A percentile compares a stretch with the other conserved stretches of the same genome.
Evolutionary conservation across 2,797 vertebrate genomes (phyloP).

Genomic region (Rhinogobio ventralis): DNA sequence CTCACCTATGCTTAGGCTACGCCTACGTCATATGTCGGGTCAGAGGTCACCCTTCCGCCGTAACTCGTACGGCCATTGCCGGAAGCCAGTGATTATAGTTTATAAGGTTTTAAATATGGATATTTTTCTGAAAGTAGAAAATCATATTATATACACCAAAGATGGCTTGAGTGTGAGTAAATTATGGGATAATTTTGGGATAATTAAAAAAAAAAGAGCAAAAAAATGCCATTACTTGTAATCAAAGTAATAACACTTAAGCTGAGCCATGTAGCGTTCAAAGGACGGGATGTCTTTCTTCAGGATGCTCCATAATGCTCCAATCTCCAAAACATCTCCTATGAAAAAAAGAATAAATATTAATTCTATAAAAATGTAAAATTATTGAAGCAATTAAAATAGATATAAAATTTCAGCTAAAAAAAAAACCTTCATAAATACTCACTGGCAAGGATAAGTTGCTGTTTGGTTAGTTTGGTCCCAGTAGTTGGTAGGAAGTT

Average conservation of each 20-base stretch:
- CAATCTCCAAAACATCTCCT: slow-evolving; percentile 96
- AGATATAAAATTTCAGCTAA: background rate
- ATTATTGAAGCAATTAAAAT: background rate
- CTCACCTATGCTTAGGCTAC: too few relatives aligned
- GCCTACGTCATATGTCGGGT: too few relatives aligned
- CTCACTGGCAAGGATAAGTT: slow-evolving; percentile 93
- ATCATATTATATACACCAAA: background rate
- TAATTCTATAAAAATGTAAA: background rate
- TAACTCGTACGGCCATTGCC: too few relatives aligned
- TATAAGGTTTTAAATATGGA: background rate
- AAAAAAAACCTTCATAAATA: slow-evolving; percentile 50
- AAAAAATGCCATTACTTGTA: slow-evolving; percentile 84
- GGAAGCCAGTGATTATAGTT: too few relatives aligned
- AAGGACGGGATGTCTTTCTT: slow-evolving; percentile 96
- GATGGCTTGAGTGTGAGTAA: background rate
- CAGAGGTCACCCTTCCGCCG: too few relatives aligned
- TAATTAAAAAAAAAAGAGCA: background rate
- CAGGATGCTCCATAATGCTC: slow-evolving; percentile 93
- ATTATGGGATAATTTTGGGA: background rate
- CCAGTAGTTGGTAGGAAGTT: slow-evolving; percentile 92
- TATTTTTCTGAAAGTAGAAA: background rate
- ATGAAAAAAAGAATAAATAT: slow-evolving; percentile 43
- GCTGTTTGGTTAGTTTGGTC: slow-evolving; percentile 87
- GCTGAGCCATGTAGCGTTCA: slow-evolving; percentile 95
- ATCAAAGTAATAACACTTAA: slow-evolving; percentile 98